These are phyloP conservation scores for Vireo altiloquus DNA, from an alignment of 2,113 vertebrate genomes.

Conservation along the genomic window DNA sequence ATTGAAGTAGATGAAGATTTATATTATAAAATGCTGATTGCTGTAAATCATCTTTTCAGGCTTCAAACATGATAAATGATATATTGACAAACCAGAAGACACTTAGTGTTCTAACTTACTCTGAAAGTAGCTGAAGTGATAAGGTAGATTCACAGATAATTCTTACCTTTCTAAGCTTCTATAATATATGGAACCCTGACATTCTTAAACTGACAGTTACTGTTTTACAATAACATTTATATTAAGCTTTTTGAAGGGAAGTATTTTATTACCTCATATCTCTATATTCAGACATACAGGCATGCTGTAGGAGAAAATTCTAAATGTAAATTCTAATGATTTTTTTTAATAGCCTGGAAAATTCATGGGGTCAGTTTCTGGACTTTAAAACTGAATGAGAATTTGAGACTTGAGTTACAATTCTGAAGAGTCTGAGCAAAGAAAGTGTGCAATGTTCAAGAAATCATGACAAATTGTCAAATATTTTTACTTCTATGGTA, in stretches of 20 bases:
- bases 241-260: background rate
- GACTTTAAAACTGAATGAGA: background rate
- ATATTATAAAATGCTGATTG: background rate
- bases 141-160: constrained; percentile 46
- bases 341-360: background rate
- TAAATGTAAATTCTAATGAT: background rate
- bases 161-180: constrained; percentile 45
- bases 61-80: background rate
- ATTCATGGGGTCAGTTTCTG: background rate
- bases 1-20: constrained; percentile 12
- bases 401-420: background rate
- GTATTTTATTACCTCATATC: background rate
- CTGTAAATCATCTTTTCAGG: background rate
- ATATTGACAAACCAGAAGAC: constrained; percentile 9
- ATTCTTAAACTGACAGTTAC: constrained; percentile 35
- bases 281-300: background rate
- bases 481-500: background rate
- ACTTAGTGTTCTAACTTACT: constrained; percentile 20
- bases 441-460: background rate
- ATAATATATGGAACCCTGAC: background rate
- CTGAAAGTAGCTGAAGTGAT: constrained; percentile 56
- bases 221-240: constrained; percentile 17
- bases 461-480: background rate
- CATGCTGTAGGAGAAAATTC: background rate
- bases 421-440: background rate